Conservation (phyloP, 1,140 invertebrate genomes). For the Mizuhopecten yessoensis region DNA sequence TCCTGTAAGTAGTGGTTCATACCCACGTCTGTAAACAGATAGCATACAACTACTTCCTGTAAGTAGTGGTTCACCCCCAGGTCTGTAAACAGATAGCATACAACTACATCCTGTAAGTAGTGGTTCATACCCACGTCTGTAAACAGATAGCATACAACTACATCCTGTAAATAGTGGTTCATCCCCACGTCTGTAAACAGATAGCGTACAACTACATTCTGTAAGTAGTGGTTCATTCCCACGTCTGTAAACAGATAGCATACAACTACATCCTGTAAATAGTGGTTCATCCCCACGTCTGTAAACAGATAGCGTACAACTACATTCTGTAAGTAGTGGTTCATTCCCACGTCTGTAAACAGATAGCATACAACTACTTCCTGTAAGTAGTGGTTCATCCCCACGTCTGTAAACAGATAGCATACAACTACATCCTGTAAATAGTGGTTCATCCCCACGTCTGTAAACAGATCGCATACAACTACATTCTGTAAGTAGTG, state of each 20-base stretch:
- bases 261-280: conserved; percentile 98
- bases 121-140: conserved; percentile 91
- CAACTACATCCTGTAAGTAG: conserved; percentile 96
- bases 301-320: conserved; percentile 97
- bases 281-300: conserved; percentile 90
- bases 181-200: conserved; percentile 93
- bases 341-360: conserved; percentile 93
- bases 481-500: conserved; percentile 96
- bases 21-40: conserved; percentile 94
- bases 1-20: conserved; percentile 94
- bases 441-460: conserved; percentile 91
- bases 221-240: conserved; percentile 92
- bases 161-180: conserved; percentile 94
- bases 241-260: conserved; percentile 95
- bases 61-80: conserved; percentile 90
- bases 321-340: conserved; percentile 96
- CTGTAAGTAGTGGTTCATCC: conserved; percentile 93
- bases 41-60: conserved; percentile 98
- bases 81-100: conserved; percentile 97
- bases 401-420: conserved; percentile 95
- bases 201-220: conserved; percentile 98
- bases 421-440: conserved; percentile 98
- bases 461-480: conserved; percentile 97
- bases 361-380: conserved; percentile 98
- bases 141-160: conserved; percentile 99